These are phyloP conservation scores for Caenorhabditis remanei DNA, from an alignment of 1,140 invertebrate species.

Conservation along the genomic window DNA sequence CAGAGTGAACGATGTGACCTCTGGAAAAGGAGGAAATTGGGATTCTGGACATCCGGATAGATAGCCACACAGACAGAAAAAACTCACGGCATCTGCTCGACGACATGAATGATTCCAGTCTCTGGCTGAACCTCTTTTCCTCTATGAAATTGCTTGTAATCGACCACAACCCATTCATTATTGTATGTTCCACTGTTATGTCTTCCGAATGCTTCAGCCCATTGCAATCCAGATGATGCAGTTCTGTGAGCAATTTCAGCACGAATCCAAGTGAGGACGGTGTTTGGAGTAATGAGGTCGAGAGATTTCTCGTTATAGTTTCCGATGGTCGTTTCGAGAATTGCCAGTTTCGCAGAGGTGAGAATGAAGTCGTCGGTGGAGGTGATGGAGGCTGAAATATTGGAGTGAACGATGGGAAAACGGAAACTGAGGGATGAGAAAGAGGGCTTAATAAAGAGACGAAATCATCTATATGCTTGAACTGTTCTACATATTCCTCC, in stretches of 20 bases:
- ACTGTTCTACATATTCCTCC: too few species aligned
- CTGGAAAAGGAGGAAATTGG: constrained; percentile 16
- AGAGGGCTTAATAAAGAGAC: background rate
- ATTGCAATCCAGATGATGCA: constrained; percentile 81
- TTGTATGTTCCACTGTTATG: constrained; percentile 86
- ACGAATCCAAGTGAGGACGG: constrained; percentile 67
- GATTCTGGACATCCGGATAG: background rate
- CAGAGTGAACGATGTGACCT: constrained; percentile 52
- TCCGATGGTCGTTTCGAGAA: constrained; percentile 84
- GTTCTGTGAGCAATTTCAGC: constrained; percentile 83
- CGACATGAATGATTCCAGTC: constrained; percentile 83
- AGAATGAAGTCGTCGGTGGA: constrained; percentile 64
- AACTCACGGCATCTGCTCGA: constrained; percentile 87
- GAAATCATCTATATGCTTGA: background rate
- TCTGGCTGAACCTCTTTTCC: constrained; percentile 82
- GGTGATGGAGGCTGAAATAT: constrained; percentile 52
- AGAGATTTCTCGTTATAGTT: constrained; percentile 83
- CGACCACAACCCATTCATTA: constrained; percentile 88
- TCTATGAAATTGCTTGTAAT: constrained; percentile 78
- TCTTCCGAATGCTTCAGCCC: constrained; percentile 81
- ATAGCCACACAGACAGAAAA: background rate
- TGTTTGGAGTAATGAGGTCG: constrained; percentile 80
- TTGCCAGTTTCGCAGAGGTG: constrained; percentile 66
- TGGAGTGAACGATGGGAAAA: background rate
- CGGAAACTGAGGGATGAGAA: background rate